Conservation (phyloP, 1,140 invertebrate genomes). For the Bicyclus anynana region DNA sequence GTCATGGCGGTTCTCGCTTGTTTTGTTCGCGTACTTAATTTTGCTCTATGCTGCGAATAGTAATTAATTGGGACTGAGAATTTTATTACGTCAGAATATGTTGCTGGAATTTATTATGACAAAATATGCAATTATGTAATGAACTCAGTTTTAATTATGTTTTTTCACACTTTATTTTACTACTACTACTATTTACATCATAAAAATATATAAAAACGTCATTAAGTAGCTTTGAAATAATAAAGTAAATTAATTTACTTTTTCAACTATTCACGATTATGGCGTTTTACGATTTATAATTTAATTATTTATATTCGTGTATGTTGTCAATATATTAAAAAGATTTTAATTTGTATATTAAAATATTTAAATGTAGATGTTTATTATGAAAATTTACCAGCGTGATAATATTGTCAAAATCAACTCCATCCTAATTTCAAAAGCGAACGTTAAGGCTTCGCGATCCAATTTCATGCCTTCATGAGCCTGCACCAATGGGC, state of each 20-base stretch:
- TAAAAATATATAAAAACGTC: no score
- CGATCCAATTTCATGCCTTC: conserved; percentile 74
- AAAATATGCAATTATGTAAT: background rate
- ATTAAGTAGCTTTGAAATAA: no score
- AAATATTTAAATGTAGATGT: conserved; percentile 24
- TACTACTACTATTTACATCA: no score
- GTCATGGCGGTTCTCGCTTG: conserved; percentile 47
- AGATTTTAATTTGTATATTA: no score
- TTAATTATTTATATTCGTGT: no score
- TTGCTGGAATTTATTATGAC: conserved; percentile 8
- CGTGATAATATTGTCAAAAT: conserved; percentile 38
- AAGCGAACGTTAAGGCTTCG: conserved; percentile 59
- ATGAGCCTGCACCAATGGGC: conserved; percentile 68
- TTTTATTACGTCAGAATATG: conserved; percentile 17
- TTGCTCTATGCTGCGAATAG: conserved; percentile 3
- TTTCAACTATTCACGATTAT: no score
- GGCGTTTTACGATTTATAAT: no score
- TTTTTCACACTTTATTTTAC: background rate
- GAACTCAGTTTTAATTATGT: background rate
- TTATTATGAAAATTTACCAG: background rate
- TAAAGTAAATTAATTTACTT: no score
- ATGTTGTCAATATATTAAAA: no score
- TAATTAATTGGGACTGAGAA: conserved; percentile 15
- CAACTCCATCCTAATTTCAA: conserved; percentile 50
- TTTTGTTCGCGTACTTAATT: conserved; percentile 25